Percentiles rank a stretch among this genome's conserved stretches.
These are phyloP conservation scores for Oligia strigilis DNA, from an alignment of 2,888 invertebrate species.

Conservation along the genomic window DNA sequence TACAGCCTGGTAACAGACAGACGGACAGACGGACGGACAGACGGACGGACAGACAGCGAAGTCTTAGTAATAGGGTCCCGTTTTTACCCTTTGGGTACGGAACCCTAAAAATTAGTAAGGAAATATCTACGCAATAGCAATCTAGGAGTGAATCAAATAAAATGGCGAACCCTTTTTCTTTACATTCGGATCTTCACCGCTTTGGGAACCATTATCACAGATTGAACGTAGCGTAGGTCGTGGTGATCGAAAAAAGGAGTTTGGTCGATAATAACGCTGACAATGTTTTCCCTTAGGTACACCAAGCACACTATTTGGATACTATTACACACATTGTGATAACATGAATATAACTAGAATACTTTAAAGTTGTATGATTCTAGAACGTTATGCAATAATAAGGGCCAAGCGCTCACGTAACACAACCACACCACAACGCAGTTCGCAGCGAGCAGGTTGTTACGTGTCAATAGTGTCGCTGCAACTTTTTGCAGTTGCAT, in stretches of 20 bases:
- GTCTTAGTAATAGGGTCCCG: too few species aligned
- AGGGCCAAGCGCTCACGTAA: background rate
- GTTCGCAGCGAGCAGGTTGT: background rate
- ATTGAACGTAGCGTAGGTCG: conserved; percentile 22
- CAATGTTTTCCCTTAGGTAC: background rate
- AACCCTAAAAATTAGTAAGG: background rate
- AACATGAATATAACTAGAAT: too few species aligned
- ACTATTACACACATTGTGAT: too few species aligned
- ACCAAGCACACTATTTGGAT: background rate
- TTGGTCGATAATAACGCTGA: background rate
- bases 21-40: too few species aligned
- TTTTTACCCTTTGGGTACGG: too few species aligned
- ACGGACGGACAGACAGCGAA: too few species aligned
- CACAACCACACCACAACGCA: background rate
- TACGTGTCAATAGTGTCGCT: background rate
- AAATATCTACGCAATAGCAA: background rate
- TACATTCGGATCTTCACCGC: conserved; percentile 1
- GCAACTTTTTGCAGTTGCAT: background rate
- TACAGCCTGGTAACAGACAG: too few species aligned
- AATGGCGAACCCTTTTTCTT: conserved; percentile 7
- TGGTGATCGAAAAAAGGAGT: conserved; percentile 4
- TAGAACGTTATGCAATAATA: too few species aligned
- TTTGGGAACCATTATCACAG: conserved; percentile 28
- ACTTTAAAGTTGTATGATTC: too few species aligned
- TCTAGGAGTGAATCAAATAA: conserved; percentile 1